These are phyloP conservation scores for Trachops cirrhosus DNA, from an alignment of 2,797 vertebrate genomes.

Conservation along the genomic window DNA sequence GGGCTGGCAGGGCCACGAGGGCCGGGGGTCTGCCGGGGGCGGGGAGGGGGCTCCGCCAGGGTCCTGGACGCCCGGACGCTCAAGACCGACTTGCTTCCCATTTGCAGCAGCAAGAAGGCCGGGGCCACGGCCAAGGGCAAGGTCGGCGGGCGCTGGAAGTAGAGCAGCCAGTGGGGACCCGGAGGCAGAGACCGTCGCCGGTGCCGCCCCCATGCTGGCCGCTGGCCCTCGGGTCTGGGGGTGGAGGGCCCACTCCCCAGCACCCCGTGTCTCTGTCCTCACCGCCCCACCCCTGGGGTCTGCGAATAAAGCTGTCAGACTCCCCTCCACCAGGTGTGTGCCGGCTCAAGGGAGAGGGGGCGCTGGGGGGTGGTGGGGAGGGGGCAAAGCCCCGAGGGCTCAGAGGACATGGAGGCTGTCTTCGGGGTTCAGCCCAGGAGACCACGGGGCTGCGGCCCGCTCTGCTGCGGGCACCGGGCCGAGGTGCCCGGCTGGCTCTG, in stretches of 20 bases:
- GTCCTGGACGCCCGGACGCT: not conserved
- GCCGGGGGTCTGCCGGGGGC: not conserved
- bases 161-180: constrained; percentile 55
- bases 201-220: accelerated
- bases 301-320: constrained; percentile 89
- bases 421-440: not conserved
- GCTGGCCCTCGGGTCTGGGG: not conserved
- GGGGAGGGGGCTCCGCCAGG: not conserved
- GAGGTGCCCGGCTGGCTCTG: not conserved
- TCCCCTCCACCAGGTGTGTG: not conserved
- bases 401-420: accelerated
- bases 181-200: constrained; percentile 43
- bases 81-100: constrained; percentile 58
- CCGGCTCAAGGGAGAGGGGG: accelerated
- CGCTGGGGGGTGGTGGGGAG: accelerated
- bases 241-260: not conserved
- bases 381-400: accelerated
- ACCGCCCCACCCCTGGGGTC: constrained; percentile 78
- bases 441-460: accelerated
- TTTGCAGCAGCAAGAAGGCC: constrained; percentile 96
- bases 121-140: constrained; percentile 86
- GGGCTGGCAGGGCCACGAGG: not conserved
- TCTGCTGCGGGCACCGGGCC: accelerated
- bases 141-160: constrained; percentile 96
- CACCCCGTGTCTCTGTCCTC: constrained; percentile 64